These are phyloP conservation scores for Holacanthus passer DNA, from an alignment of 2,113 vertebrate species.

Conservation along the genomic window DNA sequence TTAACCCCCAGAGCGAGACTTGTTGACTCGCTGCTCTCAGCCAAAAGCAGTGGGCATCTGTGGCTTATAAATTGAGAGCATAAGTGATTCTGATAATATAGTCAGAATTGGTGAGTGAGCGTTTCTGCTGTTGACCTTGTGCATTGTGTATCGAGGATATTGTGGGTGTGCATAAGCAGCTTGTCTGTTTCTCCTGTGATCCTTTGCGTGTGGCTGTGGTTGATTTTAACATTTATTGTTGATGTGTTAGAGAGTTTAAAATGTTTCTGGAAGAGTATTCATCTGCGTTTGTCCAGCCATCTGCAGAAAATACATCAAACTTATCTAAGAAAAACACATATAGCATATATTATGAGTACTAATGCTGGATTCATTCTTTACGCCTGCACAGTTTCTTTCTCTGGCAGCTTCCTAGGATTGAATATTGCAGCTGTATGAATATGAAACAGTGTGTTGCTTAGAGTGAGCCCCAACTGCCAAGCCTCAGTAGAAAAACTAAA, in stretches of 20 bases:
- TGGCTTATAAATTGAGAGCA: neutral
- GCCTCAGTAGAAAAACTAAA: conserved; percentile 4
- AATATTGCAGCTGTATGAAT: conserved; percentile 5
- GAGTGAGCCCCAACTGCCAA: neutral
- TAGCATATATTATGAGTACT: neutral
- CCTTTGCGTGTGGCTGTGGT: neutral
- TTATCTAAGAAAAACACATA: neutral
- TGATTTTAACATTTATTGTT: neutral
- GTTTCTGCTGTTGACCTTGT: neutral
- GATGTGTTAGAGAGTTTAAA: no score
- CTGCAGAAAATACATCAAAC: neutral
- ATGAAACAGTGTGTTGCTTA: neutral
- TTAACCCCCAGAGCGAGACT: neutral
- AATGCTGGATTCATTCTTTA: neutral
- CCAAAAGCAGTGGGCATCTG: neutral
- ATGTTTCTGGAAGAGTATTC: neutral
- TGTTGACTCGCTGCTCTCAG: neutral
- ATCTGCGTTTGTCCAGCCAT: neutral
- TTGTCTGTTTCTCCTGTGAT: neutral
- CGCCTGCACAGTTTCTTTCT: neutral
- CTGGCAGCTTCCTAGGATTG: neutral
- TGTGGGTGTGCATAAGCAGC: neutral
- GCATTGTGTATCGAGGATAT: neutral
- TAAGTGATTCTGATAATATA: neutral
- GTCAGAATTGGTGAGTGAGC: neutral